Evolutionary conservation across 1,140 invertebrate species (phyloP), one percentile per base, ranked within the genome.

Genomic region (Kradibia gibbosae): DNA sequence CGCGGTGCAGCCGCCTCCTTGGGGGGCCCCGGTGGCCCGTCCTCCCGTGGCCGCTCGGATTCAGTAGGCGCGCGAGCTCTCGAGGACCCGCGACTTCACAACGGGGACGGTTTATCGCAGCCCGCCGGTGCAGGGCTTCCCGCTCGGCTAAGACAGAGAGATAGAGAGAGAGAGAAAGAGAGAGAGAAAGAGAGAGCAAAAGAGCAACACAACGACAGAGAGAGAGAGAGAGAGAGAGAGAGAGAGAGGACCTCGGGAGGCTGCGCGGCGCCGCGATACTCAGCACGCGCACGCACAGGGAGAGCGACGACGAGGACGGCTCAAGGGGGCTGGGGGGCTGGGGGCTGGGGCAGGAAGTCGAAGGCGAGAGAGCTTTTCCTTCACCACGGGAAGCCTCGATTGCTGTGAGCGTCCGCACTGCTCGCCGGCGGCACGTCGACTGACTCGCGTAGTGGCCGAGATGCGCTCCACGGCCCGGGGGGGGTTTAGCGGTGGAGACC

Each of bases 361-460:
- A 11, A 15, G 45, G 53, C 4, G 2, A 55, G 60, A 28, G 70
- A 39, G 53, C 50, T 57, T 75, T 39, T 5, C 57, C 39, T 53
- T 53, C 45, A 22, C 48, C 48, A 8, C n/a, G 73, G 60, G 36
- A 72, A 83, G 80, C 73, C 78, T 79, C 75, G 76, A 76, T 80
- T 76, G 50, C 75, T 45, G 60, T 67, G 74, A 71, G 22, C 82
- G 80, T 87, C 88, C 87, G 86, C 89, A 86, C 89, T 85, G 83
- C 84, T 89, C 86, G 88, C 89, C 89, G 89, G 90, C 89, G 88
- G 88, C 88, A 83, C 87, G 86, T 89, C 85, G 87, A 91, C 90
- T 91, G 90, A 91, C 89, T 91, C 88, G 83, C 88, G 89, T 91
- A 90, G 90, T 91, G 55, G 74, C 76, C 65, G 82, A 73, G 65